Conservation (phyloP, 1,140 invertebrate species). For the Helicoverpa armigera region DNA sequence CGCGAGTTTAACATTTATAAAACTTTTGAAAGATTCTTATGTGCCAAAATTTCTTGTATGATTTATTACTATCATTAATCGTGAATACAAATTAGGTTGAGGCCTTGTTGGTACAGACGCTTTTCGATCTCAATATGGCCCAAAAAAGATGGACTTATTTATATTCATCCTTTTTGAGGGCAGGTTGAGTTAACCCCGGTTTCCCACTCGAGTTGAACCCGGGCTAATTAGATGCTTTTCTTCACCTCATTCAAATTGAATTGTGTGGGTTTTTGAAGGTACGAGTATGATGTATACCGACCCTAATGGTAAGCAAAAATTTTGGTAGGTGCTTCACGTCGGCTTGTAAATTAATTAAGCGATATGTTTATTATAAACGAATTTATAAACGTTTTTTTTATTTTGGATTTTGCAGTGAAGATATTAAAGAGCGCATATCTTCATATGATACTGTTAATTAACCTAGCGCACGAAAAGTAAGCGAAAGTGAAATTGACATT, state of each 20-base stretch:
- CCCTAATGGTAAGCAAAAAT: neutral
- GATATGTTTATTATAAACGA: neutral
- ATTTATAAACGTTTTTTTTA: too few relatives aligned
- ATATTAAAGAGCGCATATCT: neutral
- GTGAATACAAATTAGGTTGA: slow-evolving; percentile 14
- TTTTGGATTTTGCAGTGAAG: too few relatives aligned
- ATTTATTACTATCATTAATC: slow-evolving; percentile 42
- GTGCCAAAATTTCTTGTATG: slow-evolving; percentile 11
- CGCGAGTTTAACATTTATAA: slow-evolving; percentile 3
- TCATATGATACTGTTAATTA: too few relatives aligned
- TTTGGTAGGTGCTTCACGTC: neutral
- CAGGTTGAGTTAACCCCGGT: neutral
- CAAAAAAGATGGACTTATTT: slow-evolving; percentile 2
- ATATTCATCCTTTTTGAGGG: neutral
- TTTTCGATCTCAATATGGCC: slow-evolving; percentile 17
- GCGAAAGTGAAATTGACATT: too few relatives aligned
- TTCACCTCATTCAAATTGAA: slow-evolving; percentile 27
- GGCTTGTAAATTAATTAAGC: neutral
- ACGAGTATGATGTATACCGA: neutral
- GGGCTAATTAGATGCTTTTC: slow-evolving; percentile 14
- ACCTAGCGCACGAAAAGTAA: too few relatives aligned
- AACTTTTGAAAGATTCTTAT: slow-evolving; percentile 37
- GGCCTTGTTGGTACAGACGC: slow-evolving; percentile 10
- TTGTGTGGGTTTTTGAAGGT: slow-evolving; percentile 6
- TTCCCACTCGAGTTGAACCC: slow-evolving; percentile 1